Evolutionary conservation across 2,113 vertebrate species (phyloP), one percentile per base, ranked within the genome.

Genomic region (Crotalus helleri): DNA sequence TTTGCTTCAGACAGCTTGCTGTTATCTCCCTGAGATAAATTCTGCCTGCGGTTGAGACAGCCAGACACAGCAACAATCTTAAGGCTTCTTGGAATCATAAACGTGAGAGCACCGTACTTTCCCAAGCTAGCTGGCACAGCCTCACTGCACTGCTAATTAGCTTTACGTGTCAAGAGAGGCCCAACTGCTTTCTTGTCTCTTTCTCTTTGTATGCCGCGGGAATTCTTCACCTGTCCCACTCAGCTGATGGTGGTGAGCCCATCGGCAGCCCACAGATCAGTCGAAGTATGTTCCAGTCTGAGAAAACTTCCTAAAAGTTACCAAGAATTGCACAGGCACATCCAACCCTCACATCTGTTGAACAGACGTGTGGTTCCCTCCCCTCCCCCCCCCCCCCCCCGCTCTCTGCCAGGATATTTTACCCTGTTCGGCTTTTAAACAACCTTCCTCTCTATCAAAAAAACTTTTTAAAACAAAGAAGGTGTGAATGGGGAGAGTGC

Each of bases 61-160:
- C 92, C 49, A 89, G 61, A 44, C 53, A 21, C 58, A 92, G 91
- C 94, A 96, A 95, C 91, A 94, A 91, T 90, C 93, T 90, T 92
- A 64, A 94, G n/a, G 89, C 87, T 91, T 88, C 17, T 26, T 49
- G 54, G 92, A 93, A 94, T 89, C 89, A 39, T 91, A 94, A 94
- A 88, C 90, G 53, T 33, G 13, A 49, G 94, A 19, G 26, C 69
- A 49, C 85, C 33, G 64, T 57, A 90, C 81, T 90, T 90, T 61
- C 74, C 92, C 88, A 23, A 91, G 91, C 91, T 49, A 92, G 11
- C 10, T 3, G 74, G 53, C 92, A 92, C 87, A 95, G 91, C 93
- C 91, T 29, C 93, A 94, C 91, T 93, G 90, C 92, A 92, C 94
- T 88, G 95, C 94, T 96, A 95, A 96, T 96, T 95, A 94, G 93